Percentiles rank a stretch among this genome's conserved stretches.
Evolutionary conservation across 2,888 invertebrate genomes (phyloP).

Genomic region (Allacma fusca): DNA sequence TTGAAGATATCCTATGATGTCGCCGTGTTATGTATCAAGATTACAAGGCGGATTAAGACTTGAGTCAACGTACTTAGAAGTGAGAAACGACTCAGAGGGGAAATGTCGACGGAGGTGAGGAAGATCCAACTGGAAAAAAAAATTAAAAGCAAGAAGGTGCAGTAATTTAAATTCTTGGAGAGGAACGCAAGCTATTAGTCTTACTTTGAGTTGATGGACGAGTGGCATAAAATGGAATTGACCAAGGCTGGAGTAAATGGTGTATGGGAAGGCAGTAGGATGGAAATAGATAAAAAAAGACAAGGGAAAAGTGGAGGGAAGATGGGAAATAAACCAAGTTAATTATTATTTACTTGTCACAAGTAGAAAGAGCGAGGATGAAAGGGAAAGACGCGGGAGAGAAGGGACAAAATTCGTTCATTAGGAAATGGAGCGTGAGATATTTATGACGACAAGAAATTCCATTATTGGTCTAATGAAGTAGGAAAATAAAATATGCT

Average conservation of each 20-base stretch:
- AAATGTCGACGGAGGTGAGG: too few species aligned
- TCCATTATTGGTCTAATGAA: constrained; percentile 27
- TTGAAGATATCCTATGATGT: neutral
- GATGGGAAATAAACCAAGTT: constrained; percentile 17
- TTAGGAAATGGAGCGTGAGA: constrained; percentile 30
- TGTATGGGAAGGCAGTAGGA: neutral
- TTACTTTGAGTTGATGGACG: neutral
- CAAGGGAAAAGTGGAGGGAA: neutral
- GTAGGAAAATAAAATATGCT: constrained; percentile 23
- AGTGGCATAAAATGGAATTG: neutral
- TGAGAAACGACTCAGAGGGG: neutral
- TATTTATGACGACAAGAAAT: constrained; percentile 36
- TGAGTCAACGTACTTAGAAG: neutral
- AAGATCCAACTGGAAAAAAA: too few species aligned
- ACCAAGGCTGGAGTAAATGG: neutral
- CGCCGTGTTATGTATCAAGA: neutral
- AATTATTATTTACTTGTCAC: constrained; percentile 18
- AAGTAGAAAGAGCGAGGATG: constrained; percentile 4
- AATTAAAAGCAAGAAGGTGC: too few species aligned
- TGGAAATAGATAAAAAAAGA: neutral
- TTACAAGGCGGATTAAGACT: neutral
- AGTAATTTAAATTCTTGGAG: neutral
- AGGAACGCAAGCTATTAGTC: neutral
- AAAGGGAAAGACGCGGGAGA: neutral
- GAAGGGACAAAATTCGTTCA: constrained; percentile 1